These are phyloP conservation scores for Lepas anatifera DNA, from an alignment of 2,888 invertebrate genomes.

Conservation along the genomic window DNA sequence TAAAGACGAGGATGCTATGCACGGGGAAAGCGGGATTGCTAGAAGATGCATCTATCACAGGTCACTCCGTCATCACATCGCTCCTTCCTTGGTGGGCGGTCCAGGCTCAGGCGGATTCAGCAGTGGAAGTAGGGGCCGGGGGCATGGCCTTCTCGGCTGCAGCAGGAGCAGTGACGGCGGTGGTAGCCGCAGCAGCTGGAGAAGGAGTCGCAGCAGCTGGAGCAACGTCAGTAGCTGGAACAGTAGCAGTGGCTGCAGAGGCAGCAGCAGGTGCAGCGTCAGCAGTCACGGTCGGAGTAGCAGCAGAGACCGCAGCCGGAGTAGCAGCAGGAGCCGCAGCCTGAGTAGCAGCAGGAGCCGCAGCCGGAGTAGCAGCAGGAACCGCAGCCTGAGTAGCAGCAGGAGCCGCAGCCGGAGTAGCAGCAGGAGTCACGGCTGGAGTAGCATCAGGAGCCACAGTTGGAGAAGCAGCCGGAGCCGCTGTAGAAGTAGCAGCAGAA, in stretches of 20 bases:
- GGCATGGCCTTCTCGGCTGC: background rate
- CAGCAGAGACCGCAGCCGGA: no score
- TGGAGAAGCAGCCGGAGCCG: background rate
- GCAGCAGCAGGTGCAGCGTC: background rate
- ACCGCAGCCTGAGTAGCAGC: background rate
- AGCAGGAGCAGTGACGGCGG: background rate
- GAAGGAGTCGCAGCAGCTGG: background rate
- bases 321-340: no score
- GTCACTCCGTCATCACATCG: background rate
- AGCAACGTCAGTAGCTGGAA: background rate
- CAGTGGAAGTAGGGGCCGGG: background rate
- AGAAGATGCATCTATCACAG: background rate
- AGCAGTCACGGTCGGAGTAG: background rate
- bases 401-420: background rate
- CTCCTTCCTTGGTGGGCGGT: background rate
- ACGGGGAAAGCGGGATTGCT: background rate
- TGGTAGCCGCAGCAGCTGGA: background rate
- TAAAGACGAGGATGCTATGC: background rate
- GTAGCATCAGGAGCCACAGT: background rate
- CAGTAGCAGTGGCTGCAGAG: background rate
- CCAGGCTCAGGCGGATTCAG: background rate
- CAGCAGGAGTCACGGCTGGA: background rate
- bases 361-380: no score
- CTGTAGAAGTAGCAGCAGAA: no score
- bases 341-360: no score